A percentile compares a stretch with the other conserved stretches of the same genome.
These are phyloP conservation scores for Apistogramma diplotaenia DNA, from an alignment of 2,113 vertebrate species.

Conservation along the genomic window DNA sequence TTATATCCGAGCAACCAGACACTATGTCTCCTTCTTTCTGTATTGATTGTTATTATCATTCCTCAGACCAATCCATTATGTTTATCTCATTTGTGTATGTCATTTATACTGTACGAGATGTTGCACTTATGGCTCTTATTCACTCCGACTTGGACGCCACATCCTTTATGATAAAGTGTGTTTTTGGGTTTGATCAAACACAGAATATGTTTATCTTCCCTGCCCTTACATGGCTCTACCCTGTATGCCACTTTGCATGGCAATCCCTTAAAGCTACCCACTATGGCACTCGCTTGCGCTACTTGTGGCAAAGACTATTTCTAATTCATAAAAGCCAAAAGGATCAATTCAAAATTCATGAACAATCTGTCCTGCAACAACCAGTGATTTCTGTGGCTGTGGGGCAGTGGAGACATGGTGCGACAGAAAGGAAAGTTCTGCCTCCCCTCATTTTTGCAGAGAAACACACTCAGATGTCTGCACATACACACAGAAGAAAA, in stretches of 20 bases:
- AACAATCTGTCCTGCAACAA: slow-evolving; percentile 81
- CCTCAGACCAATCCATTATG: slow-evolving; percentile 28
- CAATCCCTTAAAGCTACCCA: slow-evolving; percentile 70
- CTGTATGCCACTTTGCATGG: slow-evolving; percentile 62
- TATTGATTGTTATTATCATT: slow-evolving; percentile 32
- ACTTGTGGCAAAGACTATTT: slow-evolving; percentile 75
- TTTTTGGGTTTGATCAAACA: slow-evolving; percentile 68
- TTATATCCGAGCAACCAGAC: slow-evolving; percentile 50
- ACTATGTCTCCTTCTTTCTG: slow-evolving; percentile 54
- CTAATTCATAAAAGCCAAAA: slow-evolving; percentile 85
- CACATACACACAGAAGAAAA: not conserved
- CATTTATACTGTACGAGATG: not conserved
- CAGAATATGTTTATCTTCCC: slow-evolving; percentile 74
- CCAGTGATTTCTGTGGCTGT: slow-evolving; percentile 73
- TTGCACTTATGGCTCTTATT: slow-evolving; percentile 3
- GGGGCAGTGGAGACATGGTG: slow-evolving; percentile 71
- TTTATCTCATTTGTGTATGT: slow-evolving; percentile 3
- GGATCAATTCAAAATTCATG: slow-evolving; percentile 82
- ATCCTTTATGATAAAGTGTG: slow-evolving; percentile 61
- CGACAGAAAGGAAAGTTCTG: slow-evolving; percentile 68
- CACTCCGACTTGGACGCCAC: slow-evolving; percentile 39
- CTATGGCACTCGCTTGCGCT: slow-evolving; percentile 31
- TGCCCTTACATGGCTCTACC: slow-evolving; percentile 66
- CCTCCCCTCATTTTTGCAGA: slow-evolving; percentile 51
- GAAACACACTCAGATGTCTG: slow-evolving; percentile 4